phyloP scores from a whole-genome alignment of 2,113 vertebrate species.

The Leucosticte australis region DNA sequence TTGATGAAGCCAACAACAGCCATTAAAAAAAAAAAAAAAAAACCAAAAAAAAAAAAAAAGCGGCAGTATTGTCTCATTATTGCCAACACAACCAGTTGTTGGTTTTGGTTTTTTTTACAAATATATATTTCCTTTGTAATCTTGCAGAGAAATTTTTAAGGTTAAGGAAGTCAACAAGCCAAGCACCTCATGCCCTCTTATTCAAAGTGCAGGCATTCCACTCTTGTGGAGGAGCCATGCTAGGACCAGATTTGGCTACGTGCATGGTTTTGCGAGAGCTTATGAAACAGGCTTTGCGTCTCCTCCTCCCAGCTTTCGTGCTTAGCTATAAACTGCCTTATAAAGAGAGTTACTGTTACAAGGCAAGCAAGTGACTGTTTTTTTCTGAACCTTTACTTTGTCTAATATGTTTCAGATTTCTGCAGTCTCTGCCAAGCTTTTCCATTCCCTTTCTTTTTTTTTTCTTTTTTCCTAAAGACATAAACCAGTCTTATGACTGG shows the following conservation, averaged over 20 bases:
- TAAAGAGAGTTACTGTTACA: constrained; percentile 54
- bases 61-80: neutral
- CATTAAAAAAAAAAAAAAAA: neutral
- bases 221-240: neutral
- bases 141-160: neutral
- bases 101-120: neutral
- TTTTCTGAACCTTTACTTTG: constrained; percentile 65
- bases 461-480: constrained; percentile 50
- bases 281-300: constrained; percentile 34
- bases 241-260: neutral
- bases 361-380: constrained; percentile 5
- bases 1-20: neutral
- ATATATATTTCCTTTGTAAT: neutral
- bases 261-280: neutral
- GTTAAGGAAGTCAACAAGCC: neutral
- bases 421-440: constrained; percentile 50
- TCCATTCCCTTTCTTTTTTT: neutral
- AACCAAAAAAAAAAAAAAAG: neutral
- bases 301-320: constrained; percentile 2
- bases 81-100: neutral
- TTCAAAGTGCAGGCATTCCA: constrained; percentile 1
- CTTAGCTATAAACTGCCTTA: constrained; percentile 40
- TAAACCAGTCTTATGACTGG: constrained; percentile 74
- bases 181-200: neutral
- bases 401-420: constrained; percentile 69